Evolutionary conservation across 2,888 invertebrate species (phyloP), one percentile per base, ranked within the genome.

Genomic region (Nephrotoma flavescens): DNA sequence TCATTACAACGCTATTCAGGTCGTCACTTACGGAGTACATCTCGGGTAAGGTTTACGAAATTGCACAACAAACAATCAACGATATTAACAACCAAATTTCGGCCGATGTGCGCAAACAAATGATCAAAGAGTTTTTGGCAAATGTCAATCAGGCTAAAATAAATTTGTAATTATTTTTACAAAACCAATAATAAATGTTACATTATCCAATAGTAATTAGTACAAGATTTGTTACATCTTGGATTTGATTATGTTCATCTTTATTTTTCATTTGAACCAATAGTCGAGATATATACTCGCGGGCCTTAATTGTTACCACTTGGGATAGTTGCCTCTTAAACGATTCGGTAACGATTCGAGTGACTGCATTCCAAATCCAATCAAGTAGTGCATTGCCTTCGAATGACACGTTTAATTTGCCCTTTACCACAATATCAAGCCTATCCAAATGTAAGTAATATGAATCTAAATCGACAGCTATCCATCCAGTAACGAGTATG

Each of bases 1-100:
- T 87, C 5, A 86, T 88, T 0, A 88, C 88, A 31, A 87, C 86
- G 12, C 83, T 88, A n/a, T 87, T 89, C 19, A 87, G 88, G 86
- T 87, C 87, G 47, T 12, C 88, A 41, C 87, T 89, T 19, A 52
- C 88, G 6, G 83, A 57, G 31, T 86, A 87, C n/a, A 84, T 89
- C 6, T 86, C 88, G 85, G 42, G 12, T 7, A 83, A 87, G 57
- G 87, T 88, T 6, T 87, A 86, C 15, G 87, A 87, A 45, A 83
- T 87, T 6, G 86, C 88, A n/a, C 47, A 87, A 42, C 86, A 87
- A 85, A 57, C 87, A 11, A 83, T 88, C 7, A 52, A 88, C 83
- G 86, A 87, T 31, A 84, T 88, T 12, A 88, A 88, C 86, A 86
- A 86, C 41, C 86, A 41, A 44, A 57, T 57, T 15, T 57, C 52